Evolutionary conservation across 2,113 vertebrate genomes (phyloP).

Genomic region (Seriola dumerili): DNA sequence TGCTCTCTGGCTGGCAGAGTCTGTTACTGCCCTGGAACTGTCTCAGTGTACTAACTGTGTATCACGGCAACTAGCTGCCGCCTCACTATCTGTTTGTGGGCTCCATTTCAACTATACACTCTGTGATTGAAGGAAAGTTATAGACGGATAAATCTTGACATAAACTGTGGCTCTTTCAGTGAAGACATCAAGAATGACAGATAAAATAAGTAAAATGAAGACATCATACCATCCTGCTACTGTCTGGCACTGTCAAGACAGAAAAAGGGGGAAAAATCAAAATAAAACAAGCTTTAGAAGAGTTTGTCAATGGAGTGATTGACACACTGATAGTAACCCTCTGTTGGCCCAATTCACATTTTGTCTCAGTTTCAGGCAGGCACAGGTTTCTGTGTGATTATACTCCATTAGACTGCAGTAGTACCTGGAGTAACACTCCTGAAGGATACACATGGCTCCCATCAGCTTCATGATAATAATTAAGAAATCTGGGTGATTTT

Average conservation of each 20-base stretch:
- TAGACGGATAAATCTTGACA: conserved; percentile 56
- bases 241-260: neutral
- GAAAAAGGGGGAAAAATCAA: neutral
- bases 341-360: conserved; percentile 40
- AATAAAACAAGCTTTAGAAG: conserved; percentile 23
- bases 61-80: conserved; percentile 54
- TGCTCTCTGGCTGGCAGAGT: conserved; percentile 42
- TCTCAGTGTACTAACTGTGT: conserved; percentile 56
- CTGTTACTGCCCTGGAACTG: conserved; percentile 62
- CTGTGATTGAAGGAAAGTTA: conserved; percentile 57
- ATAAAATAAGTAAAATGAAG: conserved; percentile 53
- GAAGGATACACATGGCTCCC: neutral
- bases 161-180: conserved; percentile 30
- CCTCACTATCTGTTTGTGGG: conserved; percentile 38
- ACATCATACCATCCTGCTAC: conserved; percentile 21
- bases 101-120: conserved; percentile 52
- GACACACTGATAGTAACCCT: conserved; percentile 59
- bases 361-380: conserved; percentile 28
- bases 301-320: conserved; percentile 52
- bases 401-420: neutral
- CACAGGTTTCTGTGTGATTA: neutral
- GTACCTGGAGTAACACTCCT: neutral
- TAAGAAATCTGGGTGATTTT: conserved; percentile 9
- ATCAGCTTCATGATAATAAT: neutral
- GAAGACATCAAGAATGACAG: conserved; percentile 40